Base-by-base conservation (phyloP, 37 sponge, comb jelly and placozoan genomes). In the Mnemiopsis leidyi region DNA sequence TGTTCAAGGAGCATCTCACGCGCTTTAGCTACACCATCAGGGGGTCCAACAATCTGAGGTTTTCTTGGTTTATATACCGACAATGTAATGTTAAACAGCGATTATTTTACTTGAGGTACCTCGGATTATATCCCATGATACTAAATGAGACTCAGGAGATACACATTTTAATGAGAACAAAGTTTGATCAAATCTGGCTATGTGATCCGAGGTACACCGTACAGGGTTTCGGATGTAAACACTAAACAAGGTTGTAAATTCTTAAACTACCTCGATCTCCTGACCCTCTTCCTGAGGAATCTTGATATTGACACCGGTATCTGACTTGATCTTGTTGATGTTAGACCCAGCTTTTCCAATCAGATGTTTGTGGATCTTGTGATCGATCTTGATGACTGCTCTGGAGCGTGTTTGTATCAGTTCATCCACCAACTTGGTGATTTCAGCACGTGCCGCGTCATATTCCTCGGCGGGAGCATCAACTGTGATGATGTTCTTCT, bases 301-400 rank as follows among this genome's bases (percentile, higher is more conserved):
- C 69, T 67, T 92, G 69, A 92, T 68, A 20, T 92, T 67, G 23
- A 92, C 92, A 5, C 69, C 69, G 32, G 68, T 67, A 38, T 92
- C 92, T 68, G 92, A 38, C 29, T 68, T 67, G 23, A 92, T 92
- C 92, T 92, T 92, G 68, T 68, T 92, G 69, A 92, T 92, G 92
- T 96, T 97, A 32, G 96, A 95, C 38, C 96, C 96, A 34, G 94
- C 94, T 92, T 96, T 97, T 16, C 98, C 98, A 31, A 97, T 97
- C 90, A 97, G 94, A 92, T 96, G 98, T 7, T 95, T 93, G 93
- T 97, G 96, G 76, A 95, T 95, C 94, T 95, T 95, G 76, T 94
- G 95, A 69, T 95, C 94, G 32, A 97, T 93, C 9, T 93, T 32
- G 16, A 97, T 93, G 93, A 95, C 95, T 92, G 93, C 96, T 94